Conservation (phyloP, 2,888 invertebrate species). For the Helicoverpa assulta region DNA sequence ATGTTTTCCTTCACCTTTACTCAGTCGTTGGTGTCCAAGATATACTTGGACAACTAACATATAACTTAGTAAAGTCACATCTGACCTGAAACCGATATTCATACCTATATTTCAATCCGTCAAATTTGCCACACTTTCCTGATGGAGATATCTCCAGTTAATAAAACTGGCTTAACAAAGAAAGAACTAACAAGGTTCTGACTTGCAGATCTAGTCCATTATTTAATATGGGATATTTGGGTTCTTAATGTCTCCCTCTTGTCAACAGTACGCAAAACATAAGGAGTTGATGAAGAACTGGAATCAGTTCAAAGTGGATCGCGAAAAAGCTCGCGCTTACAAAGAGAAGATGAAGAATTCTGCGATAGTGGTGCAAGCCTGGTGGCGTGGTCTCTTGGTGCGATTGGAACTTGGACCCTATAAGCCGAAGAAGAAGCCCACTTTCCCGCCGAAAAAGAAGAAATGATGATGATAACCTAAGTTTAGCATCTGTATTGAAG, state of each 20-base stretch:
- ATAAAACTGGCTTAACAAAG: neutral
- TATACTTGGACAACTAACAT: no score
- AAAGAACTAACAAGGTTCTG: no score
- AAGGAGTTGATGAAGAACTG: slow-evolving; percentile 75
- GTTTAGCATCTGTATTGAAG: neutral
- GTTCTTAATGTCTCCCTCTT: neutral
- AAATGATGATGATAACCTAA: slow-evolving; percentile 1
- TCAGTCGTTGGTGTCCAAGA: no score
- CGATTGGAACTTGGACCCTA: slow-evolving; percentile 54
- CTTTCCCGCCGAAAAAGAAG: slow-evolving; percentile 4
- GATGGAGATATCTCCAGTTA: no score
- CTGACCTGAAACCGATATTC: no score
- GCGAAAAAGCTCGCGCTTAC: slow-evolving; percentile 74
- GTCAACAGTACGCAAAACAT: slow-evolving; percentile 74
- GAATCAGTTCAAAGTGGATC: slow-evolving; percentile 79
- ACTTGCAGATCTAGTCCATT: no score
- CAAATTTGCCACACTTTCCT: no score
- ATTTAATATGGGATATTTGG: neutral
- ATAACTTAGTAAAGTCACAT: no score
- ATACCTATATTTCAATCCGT: no score
- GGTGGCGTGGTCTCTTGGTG: slow-evolving; percentile 78
- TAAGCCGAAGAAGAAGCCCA: slow-evolving; percentile 7
- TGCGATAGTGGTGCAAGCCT: slow-evolving; percentile 81
- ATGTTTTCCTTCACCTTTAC: no score
- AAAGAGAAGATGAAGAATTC: slow-evolving; percentile 78